Percentiles rank a stretch among this genome's conserved stretches.
These are phyloP conservation scores for Caenorhabditis japonica DNA, from an alignment of 2,888 invertebrate genomes.

Conservation along the genomic window DNA sequence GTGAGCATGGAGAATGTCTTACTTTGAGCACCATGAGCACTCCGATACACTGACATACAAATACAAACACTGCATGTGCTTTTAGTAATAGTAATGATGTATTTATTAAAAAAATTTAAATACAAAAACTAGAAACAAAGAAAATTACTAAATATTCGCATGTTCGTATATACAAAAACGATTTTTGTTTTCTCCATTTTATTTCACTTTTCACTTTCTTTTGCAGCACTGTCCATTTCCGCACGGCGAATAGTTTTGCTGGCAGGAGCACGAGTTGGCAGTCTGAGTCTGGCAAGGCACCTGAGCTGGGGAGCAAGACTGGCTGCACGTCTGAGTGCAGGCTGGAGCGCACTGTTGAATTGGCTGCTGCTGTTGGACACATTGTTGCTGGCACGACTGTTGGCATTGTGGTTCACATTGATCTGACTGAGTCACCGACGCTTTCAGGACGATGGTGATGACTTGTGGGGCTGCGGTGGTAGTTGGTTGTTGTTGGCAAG, in stretches of 20 bases:
- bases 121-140: too few species aligned
- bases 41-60: too few species aligned
- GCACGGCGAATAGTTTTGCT: slow-evolving; percentile 60
- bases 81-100: too few species aligned
- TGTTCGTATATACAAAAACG: slow-evolving; percentile 43
- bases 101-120: too few species aligned
- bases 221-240: slow-evolving; percentile 58
- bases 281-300: slow-evolving; percentile 54
- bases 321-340: slow-evolving; percentile 53
- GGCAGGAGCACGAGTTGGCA: slow-evolving; percentile 43
- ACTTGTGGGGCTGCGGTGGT: slow-evolving; percentile 41
- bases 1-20: too few species aligned
- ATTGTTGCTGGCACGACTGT: slow-evolving; percentile 58
- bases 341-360: slow-evolving; percentile 56
- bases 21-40: too few species aligned
- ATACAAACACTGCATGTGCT: too few species aligned
- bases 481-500: slow-evolving; percentile 34
- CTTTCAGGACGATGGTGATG: slow-evolving; percentile 49
- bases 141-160: too few species aligned
- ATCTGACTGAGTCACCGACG: slow-evolving; percentile 50
- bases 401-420: slow-evolving; percentile 61
- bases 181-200: not conserved
- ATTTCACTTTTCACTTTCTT: slow-evolving; percentile 41
- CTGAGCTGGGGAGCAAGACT: slow-evolving; percentile 41
- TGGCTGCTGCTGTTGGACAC: slow-evolving; percentile 61